Evolutionary conservation across 2,113 vertebrate species (phyloP), one percentile per base, ranked within the genome.

Genomic region (Sander vitreus): DNA sequence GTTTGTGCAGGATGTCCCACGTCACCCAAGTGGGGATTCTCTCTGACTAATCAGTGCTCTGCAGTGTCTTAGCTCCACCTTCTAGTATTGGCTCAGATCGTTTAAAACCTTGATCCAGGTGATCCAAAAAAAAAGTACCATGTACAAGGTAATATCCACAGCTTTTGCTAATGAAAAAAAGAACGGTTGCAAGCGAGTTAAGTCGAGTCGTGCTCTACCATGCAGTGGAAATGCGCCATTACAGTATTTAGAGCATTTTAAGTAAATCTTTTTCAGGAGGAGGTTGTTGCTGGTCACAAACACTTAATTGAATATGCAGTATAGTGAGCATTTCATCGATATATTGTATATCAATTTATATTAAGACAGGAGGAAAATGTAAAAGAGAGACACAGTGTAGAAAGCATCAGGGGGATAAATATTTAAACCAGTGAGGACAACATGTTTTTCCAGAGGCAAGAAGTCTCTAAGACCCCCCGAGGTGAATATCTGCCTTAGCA

Each of bases 371-470:
- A 72, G 51, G 9, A 50, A 68, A n/a, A 62, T 47, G 2, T 53
- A 47, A 83, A 62, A 53, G 27, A 70, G n/a, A 57, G 59, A 60
- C 45, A 60, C 15, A 74, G 30, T 1, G 33, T 48, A 74, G 16
- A 76, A 50, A 81, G 53, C 25, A 83, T 21, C n/a, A 63, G 21
- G 6, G 27, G 57, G 62, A 81, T 81, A 57, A 65, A 16, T 18
- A 47, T 69, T 60, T 53, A 33, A 39, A 43, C 11, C 27, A 66
- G 10, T 33, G 30, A 88, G 48, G 59, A 82, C 72, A 72, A 36
- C 48, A 75, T 82, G 54, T 83, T 76, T 78, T 75, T 80, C 73
- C 59, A 75, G 36, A 79, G n/a, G 58, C 51, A 67, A 62, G 66
- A 73, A 45, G 33, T 77, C 62, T 84, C 11, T n/a, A 83, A 71